Conservation (phyloP, 92 coral and sea anemone genomes). For the Porites divaricata region DNA sequence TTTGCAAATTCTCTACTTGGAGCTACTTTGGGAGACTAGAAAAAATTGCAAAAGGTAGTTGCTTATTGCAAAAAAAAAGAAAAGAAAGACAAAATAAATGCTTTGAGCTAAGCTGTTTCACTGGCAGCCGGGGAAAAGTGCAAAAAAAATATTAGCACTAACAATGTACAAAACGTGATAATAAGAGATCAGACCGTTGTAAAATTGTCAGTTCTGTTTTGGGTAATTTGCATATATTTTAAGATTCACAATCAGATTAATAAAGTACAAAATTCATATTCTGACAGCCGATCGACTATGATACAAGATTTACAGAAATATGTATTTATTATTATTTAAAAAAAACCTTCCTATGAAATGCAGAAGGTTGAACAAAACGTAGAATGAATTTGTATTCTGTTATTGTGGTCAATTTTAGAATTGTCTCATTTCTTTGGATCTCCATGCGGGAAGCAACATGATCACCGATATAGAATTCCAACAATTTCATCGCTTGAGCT, state of each 20-base stretch:
- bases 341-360: background rate
- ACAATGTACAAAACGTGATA: too few relatives aligned
- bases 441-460: slow-evolving; percentile 15
- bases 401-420: background rate
- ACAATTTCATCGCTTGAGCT: background rate
- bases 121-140: too few relatives aligned
- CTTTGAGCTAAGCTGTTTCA: too few relatives aligned
- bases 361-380: too few relatives aligned
- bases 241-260: background rate
- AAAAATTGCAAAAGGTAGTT: too few relatives aligned
- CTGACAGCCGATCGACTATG: slow-evolving; percentile 10
- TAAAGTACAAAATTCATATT: background rate
- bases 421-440: background rate
- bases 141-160: too few relatives aligned
- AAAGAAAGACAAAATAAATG: too few relatives aligned
- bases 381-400: background rate
- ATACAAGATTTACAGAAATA: background rate
- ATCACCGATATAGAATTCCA: background rate
- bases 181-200: too few relatives aligned
- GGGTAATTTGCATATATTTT: slow-evolving; percentile 23
- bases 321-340: background rate
- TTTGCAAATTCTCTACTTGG: too few relatives aligned
- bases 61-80: too few relatives aligned
- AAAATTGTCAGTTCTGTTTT: too few relatives aligned
- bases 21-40: too few relatives aligned